Evolutionary conservation across 2,113 vertebrate genomes (phyloP), one percentile per base, ranked within the genome.

Genomic region (Cyprinodon brontotheroides): DNA sequence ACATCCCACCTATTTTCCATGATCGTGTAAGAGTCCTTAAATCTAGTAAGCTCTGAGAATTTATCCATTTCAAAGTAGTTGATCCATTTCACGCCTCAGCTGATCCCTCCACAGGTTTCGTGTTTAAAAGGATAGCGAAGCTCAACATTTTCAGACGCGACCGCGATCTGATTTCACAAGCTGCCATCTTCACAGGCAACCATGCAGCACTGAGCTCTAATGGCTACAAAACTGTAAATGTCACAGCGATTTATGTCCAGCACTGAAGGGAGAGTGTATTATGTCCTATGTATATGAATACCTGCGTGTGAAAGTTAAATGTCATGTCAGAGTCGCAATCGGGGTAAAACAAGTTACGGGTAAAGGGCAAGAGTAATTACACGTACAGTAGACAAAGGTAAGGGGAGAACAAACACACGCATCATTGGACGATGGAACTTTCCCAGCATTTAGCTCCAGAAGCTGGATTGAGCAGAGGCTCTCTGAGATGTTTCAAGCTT

Each of bases 201-300:
- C 82, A 75, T 29, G 86, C 64, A 87, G 89, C 85, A 83, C 87
- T 85, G 84, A 86, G 82, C 89, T 83, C 69, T 89, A 92, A 92
- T 90, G 89, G 88, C 84, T 84, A 79, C 69, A 80, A 90, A 90
- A 89, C 86, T 89, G 90, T 91, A 93, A 94, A 93, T 93, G 92
- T 93, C 91, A 93, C 89, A 86, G 80, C 84, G 86, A 85, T 91
- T 90, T 92, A 83, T 84, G 85, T 84, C 78, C 67, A 67, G 82
- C 68, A 36, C 72, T 20, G 4, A 71, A 38, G 75, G 66, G 72
- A 62, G 76, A 53, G 60, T 66, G 60, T 38, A 50, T 69, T 75
- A n/a, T 68, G 43, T 38, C 67, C 71, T 29, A 48, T 74, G 67
- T 74, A 61, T 67, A 47, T 71, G 50, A 22, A 71, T 66, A 50